Conservation (phyloP, 2,797 vertebrate genomes). For the Tauraco hartlaubi region DNA sequence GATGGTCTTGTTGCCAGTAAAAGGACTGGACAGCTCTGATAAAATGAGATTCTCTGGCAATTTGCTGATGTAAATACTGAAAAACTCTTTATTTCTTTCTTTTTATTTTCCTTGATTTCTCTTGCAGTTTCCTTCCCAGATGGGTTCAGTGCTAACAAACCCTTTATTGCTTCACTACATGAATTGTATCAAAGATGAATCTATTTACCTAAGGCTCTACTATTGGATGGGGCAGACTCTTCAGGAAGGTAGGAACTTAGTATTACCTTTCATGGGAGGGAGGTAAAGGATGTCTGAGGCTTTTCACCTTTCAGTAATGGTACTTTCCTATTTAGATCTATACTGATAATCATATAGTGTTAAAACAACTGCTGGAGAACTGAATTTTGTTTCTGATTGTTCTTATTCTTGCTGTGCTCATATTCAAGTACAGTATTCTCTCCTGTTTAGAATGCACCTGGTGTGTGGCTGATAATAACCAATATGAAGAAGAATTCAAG, state of each 20-base stretch:
- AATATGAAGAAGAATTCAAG: slow-evolving; percentile 79
- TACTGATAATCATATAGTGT: not conserved
- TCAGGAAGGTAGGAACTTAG: slow-evolving; percentile 88
- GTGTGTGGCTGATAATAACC: slow-evolving; percentile 80
- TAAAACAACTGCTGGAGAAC: not conserved
- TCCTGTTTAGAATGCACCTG: slow-evolving; percentile 87
- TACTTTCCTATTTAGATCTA: not conserved
- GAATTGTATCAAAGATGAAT: slow-evolving; percentile 91
- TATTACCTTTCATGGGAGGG: not conserved
- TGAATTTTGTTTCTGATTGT: not conserved
- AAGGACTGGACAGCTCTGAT: not conserved
- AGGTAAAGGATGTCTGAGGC: not conserved
- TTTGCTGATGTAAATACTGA: not conserved
- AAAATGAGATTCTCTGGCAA: not conserved
- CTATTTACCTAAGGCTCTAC: slow-evolving; percentile 89
- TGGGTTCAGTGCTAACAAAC: slow-evolving; percentile 91
- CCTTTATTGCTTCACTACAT: slow-evolving; percentile 91
- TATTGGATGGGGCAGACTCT: slow-evolving; percentile 92
- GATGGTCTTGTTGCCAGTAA: not conserved
- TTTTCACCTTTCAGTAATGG: not conserved
- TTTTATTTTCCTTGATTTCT: not conserved
- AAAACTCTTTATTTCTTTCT: not conserved
- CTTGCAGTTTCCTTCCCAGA: slow-evolving; percentile 92
- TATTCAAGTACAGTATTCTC: slow-evolving; percentile 14
- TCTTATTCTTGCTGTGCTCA: not conserved